Base-by-base conservation (phyloP, 2,797 vertebrate species). In the Podargus strigoides region DNA sequence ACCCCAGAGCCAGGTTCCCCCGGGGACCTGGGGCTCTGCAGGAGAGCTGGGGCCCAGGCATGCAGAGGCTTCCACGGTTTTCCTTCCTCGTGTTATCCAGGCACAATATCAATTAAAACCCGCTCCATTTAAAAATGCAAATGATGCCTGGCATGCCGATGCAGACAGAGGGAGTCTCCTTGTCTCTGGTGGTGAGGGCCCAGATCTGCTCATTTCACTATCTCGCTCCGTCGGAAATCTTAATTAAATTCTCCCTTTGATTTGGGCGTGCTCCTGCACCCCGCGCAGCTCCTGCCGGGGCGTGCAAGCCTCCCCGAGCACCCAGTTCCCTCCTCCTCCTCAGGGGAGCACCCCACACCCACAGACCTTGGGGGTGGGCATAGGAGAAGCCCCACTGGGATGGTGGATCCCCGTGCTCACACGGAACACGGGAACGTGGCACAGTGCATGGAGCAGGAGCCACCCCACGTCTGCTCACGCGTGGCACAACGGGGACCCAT, bases 181-280 rank as follows among this genome's bases (percentile, higher is more conserved):
- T 9, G 1, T n/a, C 62, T 70, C 46, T 44, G 34, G 17, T 10
- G 6, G 19, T 4, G 69, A n/a, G 28, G 53, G 90, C 70, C 63
- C 64, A 86, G 88, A 60, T 79, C 88, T 53, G 52, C 90, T 92
- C 83, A 8, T 91, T 95, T 85, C 72, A 7, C 84, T 94, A 79
- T 95, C 93, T 94, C 3, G 0, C 55, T n/a, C 52, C 0, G 32
- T 76, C 3, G 3, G 80, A 95, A 96, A 95, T 10, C 86, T 95
- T 96, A 90, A 96, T 97, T 95, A 94, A 90, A 68, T 24, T 1
- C 72, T 69, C 47, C 56, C 93, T 95, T 95, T 92, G 92, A 68
- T 93, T 73, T 18, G 75, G 90, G 94, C 8, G 0, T 93, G 90
- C 85, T 96, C 62, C 89, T 81, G 91, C 91, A 76, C 83, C 73